Base-by-base conservation (phyloP, 2,797 vertebrate species). In the Scolopax bukidnonensis region DNA sequence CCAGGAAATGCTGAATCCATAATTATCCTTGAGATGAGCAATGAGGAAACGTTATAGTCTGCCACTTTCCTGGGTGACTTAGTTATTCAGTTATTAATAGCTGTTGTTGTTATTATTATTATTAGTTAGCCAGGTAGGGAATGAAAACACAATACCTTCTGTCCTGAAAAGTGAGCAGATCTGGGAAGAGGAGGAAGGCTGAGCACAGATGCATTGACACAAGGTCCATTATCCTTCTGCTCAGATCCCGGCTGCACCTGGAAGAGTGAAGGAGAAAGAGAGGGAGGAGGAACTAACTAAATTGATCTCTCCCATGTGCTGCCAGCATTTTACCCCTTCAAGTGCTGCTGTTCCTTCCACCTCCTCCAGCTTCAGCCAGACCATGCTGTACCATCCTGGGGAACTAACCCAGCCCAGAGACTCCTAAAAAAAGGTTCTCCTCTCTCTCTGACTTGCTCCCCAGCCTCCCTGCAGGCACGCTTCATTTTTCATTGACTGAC, bases 221-320 rank as follows among this genome's bases (percentile, higher is more conserved):
- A 12, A 20, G 32, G 47, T 38, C 53, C 45, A 16, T 10, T 16
- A 45, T 33, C 47, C 65, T 45, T 30, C 41, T 70, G 65, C 91
- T 92, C 71, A 50, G 23, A 14, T 14, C 77, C 69, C 14, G 41
- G 7, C 25, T 18, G 47, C 12, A 11, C 33, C 56, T 67, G 40
- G 51, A 47, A 57, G 61, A 70, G 54, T 19, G 51, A 18, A 71
- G 47, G 36, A n/a, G 40, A 45, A 84, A 40, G 17, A 78, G 36
- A 61, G n/a, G 32, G 50, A 78, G 51, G 63, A 77, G 21, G 56
- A 40, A 94, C 90, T 87, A 91, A 96, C 96, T 91, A 70, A 94
- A 98, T 90, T 30, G 97, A 97, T 95, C 94, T 91, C 90, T 95
- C 56, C 45, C 41, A n/a, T 48, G 32, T 57, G 75, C 93, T 88